phyloP scores from a whole-genome alignment of 1,140 invertebrate species.

The Schmidtea mediterranea region DNA sequence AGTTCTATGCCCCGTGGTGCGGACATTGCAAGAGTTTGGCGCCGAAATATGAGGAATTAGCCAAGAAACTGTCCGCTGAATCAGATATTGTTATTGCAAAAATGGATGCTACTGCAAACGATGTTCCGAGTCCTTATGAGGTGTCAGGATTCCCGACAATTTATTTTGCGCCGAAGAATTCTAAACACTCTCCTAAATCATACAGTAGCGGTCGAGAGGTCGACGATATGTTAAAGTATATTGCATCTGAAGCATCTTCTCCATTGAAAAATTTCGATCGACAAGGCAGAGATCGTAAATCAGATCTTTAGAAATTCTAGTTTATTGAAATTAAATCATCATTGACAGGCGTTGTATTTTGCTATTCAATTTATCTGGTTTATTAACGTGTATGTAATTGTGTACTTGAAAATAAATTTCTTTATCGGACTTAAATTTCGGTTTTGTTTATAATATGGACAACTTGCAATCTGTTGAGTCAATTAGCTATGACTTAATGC shows the following conservation, averaged over 20 bases:
- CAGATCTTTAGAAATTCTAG: slow-evolving; percentile 10
- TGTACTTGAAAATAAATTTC: too few species aligned
- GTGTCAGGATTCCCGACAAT: slow-evolving; percentile 85
- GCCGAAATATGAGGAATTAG: slow-evolving; percentile 73
- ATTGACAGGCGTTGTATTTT: too few species aligned
- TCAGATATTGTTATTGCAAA: slow-evolving; percentile 65
- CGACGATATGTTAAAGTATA: slow-evolving; percentile 80
- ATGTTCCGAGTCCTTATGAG: slow-evolving; percentile 66
- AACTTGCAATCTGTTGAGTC: too few species aligned
- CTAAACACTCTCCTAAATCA: slow-evolving; percentile 48
- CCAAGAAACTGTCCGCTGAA: slow-evolving; percentile 58
- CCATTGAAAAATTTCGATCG: slow-evolving; percentile 63
- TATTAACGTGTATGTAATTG: too few species aligned
- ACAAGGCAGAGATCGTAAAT: slow-evolving; percentile 51
- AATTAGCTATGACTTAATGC: too few species aligned
- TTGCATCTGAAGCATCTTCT: slow-evolving; percentile 62
- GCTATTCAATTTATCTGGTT: too few species aligned
- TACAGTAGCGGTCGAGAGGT: slow-evolving; percentile 73
- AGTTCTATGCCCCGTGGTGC: slow-evolving; percentile 97
- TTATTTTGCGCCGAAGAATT: slow-evolving; percentile 66
- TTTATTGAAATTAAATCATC: too few species aligned
- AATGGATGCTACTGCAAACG: slow-evolving; percentile 91
- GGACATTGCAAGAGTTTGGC: slow-evolving; percentile 81
- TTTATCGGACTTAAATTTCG: too few species aligned
- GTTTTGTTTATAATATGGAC: too few species aligned